A percentile compares a stretch with the other conserved stretches of the same genome.
These are phyloP conservation scores for Porites evermanni DNA, from an alignment of 92 coral and sea anemone species.

Conservation along the genomic window DNA sequence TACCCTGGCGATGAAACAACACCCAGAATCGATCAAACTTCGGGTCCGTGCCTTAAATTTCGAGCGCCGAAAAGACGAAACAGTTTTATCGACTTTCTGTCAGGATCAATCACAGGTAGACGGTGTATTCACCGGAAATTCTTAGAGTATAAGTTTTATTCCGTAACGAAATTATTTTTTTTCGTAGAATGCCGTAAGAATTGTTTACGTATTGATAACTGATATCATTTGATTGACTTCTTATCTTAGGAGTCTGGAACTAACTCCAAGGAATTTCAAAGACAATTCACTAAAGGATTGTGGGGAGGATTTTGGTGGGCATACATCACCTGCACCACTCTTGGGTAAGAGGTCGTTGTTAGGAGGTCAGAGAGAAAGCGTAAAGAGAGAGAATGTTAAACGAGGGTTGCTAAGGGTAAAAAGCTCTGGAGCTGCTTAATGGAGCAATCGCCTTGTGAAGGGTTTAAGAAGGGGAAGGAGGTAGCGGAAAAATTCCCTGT, in stretches of 20 bases:
- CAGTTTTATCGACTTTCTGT: too few relatives aligned
- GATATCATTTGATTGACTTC: not conserved
- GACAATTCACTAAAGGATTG: conserved; percentile 42
- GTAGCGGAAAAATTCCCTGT: too few relatives aligned
- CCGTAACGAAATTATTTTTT: too few relatives aligned
- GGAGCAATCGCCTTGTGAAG: not conserved
- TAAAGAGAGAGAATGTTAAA: not conserved
- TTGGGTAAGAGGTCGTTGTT: conserved; percentile 49
- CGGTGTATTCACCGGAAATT: too few relatives aligned
- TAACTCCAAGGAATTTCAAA: conserved; percentile 49
- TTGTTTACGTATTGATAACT: not conserved
- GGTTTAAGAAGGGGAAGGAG: not conserved
- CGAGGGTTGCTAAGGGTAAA: not conserved
- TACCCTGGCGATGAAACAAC: too few relatives aligned
- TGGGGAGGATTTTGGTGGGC: conserved; percentile 69
- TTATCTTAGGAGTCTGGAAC: conserved; percentile 27
- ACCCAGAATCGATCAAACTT: too few relatives aligned
- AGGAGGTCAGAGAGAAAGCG: not conserved
- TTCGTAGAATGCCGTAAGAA: not conserved
- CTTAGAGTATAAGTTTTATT: too few relatives aligned
- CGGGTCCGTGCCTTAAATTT: too few relatives aligned
- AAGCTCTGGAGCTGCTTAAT: not conserved
- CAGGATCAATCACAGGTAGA: too few relatives aligned
- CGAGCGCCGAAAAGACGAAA: too few relatives aligned
- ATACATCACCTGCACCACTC: conserved; percentile 58